Percentiles rank a stretch among this genome's conserved stretches.
Conservation (phyloP, 1,140 invertebrate genomes). For the Drosophila pseudoobscura region DNA sequence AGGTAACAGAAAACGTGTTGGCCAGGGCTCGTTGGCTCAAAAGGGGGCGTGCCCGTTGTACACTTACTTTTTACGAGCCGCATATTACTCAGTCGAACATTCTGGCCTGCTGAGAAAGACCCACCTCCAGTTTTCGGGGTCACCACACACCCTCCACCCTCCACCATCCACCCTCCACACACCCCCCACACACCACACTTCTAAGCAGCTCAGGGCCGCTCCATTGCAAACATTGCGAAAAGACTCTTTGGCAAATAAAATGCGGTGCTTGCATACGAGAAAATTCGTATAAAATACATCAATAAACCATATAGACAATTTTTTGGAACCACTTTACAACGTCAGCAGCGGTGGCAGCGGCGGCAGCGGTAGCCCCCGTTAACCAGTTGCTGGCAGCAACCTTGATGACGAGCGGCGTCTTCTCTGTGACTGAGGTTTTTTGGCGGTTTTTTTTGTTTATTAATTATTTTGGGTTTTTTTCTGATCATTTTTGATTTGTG, state of each 20-base stretch:
- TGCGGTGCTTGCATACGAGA: constrained; percentile 40
- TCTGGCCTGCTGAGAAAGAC: constrained; percentile 36
- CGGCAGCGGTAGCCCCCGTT: constrained; percentile 32
- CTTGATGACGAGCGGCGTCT: constrained; percentile 44
- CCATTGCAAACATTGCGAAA: constrained; percentile 63
- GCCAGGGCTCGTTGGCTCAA: background rate
- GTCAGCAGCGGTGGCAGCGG: constrained; percentile 24
- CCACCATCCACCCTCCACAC: no score
- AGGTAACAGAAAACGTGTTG: constrained; percentile 30
- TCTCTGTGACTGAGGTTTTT: constrained; percentile 38
- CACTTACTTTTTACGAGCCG: constrained; percentile 3
- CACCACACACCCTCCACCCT: background rate
- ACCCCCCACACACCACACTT: constrained; percentile 4
- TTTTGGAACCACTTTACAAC: constrained; percentile 58
- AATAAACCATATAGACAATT: constrained; percentile 52
- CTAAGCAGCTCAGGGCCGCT: constrained; percentile 60
- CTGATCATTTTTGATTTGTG: constrained; percentile 10
- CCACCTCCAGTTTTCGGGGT: constrained; percentile 16
- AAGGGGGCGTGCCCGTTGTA: constrained; percentile 28
- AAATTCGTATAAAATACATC: constrained; percentile 26
- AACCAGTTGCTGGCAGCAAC: constrained; percentile 70
- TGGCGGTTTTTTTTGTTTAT: constrained; percentile 45
- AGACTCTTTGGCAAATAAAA: constrained; percentile 59
- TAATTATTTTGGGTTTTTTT: constrained; percentile 35
- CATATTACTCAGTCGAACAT: no score